Evolutionary conservation across 1,140 invertebrate species (phyloP).

Genomic region (Pomacea maculata): DNA sequence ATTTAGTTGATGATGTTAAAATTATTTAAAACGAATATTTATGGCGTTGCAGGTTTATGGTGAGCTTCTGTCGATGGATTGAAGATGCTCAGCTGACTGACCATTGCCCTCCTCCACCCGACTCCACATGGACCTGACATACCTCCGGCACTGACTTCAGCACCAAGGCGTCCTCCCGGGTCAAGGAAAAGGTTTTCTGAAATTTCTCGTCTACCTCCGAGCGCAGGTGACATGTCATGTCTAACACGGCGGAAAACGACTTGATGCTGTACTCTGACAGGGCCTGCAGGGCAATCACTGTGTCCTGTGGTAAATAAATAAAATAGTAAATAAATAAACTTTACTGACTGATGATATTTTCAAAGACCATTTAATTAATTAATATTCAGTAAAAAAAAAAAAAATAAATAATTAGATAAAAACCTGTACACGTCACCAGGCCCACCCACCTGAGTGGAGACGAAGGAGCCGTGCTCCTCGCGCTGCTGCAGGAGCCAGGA

Average conservation of each 20-base stretch:
- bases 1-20: too few species aligned
- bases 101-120: not conserved
- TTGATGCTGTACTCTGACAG: constrained; percentile 58
- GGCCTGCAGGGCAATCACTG: constrained; percentile 65
- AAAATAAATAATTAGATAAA: too few species aligned
- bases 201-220: constrained; percentile 36
- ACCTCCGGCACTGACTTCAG: constrained; percentile 46
- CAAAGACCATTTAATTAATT: too few species aligned
- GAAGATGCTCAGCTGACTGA: too few species aligned
- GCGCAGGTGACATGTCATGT: constrained; percentile 44
- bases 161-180: constrained; percentile 39
- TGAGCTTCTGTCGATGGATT: too few species aligned
- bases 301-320: constrained; percentile 52
- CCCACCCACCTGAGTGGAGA: constrained; percentile 61
- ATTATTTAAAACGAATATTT: too few species aligned
- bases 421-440: not conserved
- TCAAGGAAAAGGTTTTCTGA: constrained; percentile 35
- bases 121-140: not conserved
- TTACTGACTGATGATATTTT: too few species aligned
- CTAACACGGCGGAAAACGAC: constrained; percentile 45
- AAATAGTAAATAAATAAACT: too few species aligned
- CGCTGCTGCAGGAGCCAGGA: constrained; percentile 59
- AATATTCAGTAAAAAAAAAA: too few species aligned
- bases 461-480: constrained; percentile 56
- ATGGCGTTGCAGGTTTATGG: too few species aligned